Evolutionary conservation across 2,113 vertebrate genomes (phyloP).

Genomic region (Fukomys damarensis): DNA sequence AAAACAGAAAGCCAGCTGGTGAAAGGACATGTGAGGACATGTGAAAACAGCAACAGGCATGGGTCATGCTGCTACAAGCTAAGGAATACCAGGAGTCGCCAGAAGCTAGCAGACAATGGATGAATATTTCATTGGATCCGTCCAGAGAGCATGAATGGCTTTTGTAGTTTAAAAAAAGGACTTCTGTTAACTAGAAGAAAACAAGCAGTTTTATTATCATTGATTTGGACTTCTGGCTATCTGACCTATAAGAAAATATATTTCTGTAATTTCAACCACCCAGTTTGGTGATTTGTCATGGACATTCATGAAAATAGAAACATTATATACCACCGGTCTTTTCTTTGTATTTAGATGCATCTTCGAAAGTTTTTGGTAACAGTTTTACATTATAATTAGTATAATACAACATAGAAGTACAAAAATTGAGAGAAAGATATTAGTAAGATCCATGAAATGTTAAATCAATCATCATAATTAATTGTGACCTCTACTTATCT

Average conservation of each 20-base stretch:
- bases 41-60: neutral
- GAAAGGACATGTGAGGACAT: neutral
- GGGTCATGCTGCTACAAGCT: neutral
- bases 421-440: neutral
- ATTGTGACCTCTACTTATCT: neutral
- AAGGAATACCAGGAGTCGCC: neutral
- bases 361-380: neutral
- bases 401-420: neutral
- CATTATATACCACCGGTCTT: neutral
- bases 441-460: neutral
- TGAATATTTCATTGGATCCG: neutral
- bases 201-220: neutral
- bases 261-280: neutral
- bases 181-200: neutral
- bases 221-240: neutral
- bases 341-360: neutral
- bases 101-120: neutral
- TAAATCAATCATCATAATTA: neutral
- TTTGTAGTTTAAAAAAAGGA: neutral
- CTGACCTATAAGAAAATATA: neutral
- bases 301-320: neutral
- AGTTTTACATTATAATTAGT: neutral
- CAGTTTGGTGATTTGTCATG: neutral
- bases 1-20: neutral
- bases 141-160: neutral